Percentiles rank a stretch among this genome's conserved stretches.
Evolutionary conservation across 2,888 invertebrate species (phyloP).

Genomic region (Clistopyga incitator): DNA sequence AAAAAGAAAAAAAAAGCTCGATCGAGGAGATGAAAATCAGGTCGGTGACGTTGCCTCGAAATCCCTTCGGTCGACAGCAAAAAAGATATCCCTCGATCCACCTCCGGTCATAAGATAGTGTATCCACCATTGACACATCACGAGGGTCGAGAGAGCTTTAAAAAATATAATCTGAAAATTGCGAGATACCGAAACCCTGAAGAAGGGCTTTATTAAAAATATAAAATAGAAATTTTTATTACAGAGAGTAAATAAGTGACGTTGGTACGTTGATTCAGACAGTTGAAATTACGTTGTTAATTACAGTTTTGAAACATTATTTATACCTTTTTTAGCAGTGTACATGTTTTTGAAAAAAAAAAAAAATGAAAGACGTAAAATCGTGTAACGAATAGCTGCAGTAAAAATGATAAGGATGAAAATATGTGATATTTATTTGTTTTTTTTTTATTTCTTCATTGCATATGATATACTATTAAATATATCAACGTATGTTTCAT

Average conservation of each 20-base stretch:
- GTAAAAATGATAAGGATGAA: no score
- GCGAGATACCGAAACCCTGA: neutral
- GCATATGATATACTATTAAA: neutral
- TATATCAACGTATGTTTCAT: slow-evolving; percentile 1
- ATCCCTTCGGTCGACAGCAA: slow-evolving; percentile 19
- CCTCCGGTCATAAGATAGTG: neutral
- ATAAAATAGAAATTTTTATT: neutral
- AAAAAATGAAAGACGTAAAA: no score
- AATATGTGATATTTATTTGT: neutral
- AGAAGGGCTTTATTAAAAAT: neutral
- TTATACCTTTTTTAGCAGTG: no score
- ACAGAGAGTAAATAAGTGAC: neutral
- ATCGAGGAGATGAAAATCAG: slow-evolving; percentile 36
- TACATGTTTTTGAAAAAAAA: no score
- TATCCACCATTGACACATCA: neutral
- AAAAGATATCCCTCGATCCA: slow-evolving; percentile 8
- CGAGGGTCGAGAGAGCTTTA: neutral
- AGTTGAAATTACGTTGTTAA: neutral
- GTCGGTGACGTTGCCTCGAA: neutral
- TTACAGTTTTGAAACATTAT: no score
- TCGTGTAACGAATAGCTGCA: no score
- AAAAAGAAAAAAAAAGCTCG: slow-evolving; percentile 39
- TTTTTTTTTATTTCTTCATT: neutral
- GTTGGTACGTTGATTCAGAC: neutral
- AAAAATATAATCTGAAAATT: slow-evolving; percentile 5